A percentile compares a stretch with the other conserved stretches of the same genome.
These are phyloP conservation scores for Globia sparganii DNA, from an alignment of 2,888 invertebrate species.

Conservation along the genomic window DNA sequence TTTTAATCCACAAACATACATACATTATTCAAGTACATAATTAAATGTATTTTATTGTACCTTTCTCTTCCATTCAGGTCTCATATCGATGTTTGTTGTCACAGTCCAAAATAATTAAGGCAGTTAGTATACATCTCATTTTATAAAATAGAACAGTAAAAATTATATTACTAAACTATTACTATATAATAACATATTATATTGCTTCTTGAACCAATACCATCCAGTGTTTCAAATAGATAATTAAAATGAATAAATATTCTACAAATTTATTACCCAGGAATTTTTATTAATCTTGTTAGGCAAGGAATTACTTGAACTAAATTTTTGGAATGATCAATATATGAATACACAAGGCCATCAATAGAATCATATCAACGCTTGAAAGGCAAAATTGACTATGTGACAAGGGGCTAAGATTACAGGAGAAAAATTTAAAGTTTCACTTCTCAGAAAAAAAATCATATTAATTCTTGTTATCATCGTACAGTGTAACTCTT, in stretches of 20 bases:
- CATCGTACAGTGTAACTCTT: too few species aligned
- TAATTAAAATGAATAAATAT: background rate
- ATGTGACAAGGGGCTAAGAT: too few species aligned
- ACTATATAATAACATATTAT: background rate
- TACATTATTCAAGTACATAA: conserved; percentile 20
- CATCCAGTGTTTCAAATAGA: background rate
- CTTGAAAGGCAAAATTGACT: too few species aligned
- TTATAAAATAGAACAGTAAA: background rate
- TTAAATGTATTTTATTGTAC: conserved; percentile 71
- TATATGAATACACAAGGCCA: background rate
- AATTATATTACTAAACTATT: background rate
- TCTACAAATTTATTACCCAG: background rate
- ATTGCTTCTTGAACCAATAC: background rate
- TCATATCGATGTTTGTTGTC: conserved; percentile 88
- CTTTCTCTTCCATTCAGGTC: conserved; percentile 88
- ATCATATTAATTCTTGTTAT: too few species aligned
- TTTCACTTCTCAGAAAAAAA: too few species aligned
- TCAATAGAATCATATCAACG: conserved; percentile 10
- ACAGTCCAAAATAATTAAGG: conserved; percentile 81
- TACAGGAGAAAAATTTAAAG: too few species aligned
- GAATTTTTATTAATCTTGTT: background rate
- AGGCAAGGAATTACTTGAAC: background rate
- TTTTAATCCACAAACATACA: conserved; percentile 29
- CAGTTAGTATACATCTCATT: conserved; percentile 37
- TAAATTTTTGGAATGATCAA: background rate